phyloP scores from a whole-genome alignment of 2,113 vertebrate genomes.

The Petrocephalus microphthalmus region DNA sequence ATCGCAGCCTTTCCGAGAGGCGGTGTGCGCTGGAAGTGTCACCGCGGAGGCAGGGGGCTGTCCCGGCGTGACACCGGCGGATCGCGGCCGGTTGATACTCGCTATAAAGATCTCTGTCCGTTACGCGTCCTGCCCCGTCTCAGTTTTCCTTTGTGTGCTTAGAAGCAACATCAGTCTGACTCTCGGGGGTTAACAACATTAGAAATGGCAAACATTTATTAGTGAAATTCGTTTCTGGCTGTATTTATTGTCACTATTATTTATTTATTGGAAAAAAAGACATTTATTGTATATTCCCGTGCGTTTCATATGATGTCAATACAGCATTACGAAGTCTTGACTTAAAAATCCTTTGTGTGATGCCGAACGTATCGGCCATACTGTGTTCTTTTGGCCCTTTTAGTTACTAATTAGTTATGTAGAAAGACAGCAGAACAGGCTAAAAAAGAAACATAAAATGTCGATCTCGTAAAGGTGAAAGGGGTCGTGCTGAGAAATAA shows the following conservation, averaged over 20 bases:
- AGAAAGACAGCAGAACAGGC: background rate
- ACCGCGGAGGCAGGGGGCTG: no score
- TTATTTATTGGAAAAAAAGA: background rate
- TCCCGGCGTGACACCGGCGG: background rate
- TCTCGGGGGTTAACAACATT: background rate
- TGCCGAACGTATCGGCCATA: background rate
- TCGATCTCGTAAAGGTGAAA: constrained; percentile 5
- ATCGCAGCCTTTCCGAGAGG: background rate
- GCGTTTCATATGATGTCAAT: background rate
- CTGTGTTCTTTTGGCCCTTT: background rate
- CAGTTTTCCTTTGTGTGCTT: background rate
- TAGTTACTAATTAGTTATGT: background rate
- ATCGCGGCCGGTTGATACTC: background rate
- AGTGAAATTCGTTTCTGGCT: background rate
- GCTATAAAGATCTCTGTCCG: background rate
- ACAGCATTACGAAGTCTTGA: background rate
- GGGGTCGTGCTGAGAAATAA: background rate
- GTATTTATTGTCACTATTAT: background rate
- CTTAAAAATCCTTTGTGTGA: background rate
- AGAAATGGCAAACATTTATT: background rate
- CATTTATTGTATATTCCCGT: background rate
- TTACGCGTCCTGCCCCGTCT: background rate
- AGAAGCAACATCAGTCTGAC: background rate
- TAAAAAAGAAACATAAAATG: background rate
- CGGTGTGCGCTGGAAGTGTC: background rate